Base-by-base conservation (phyloP, 1,140 invertebrate species). In the Drosophila sulfurigaster region DNA sequence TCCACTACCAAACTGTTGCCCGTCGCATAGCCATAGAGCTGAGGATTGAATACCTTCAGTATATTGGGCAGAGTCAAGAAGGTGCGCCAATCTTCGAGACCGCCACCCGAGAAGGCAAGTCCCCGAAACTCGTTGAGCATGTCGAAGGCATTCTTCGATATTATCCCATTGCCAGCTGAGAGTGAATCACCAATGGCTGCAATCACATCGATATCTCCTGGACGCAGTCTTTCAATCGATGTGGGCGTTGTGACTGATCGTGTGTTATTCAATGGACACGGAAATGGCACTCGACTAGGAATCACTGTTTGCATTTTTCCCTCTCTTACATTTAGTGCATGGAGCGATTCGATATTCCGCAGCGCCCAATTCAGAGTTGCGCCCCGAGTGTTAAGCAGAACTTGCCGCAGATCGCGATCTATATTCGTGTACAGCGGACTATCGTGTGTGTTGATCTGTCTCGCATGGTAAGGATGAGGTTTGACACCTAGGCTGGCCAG, bases 101-200 rank as follows among this genome's bases (percentile, higher is more conserved):
- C 95, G 6, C 95, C 94, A 35, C 92, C 91, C 0, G 92, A 92
- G 64, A 93, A 93, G 1, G 66, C 73, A 2, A 92, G 13, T 0
- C 83, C 91, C 0, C 91, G 91, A 41, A 82, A 92, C 45, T 92
- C 91, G 32, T 91, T 92, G 32, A 91, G 48, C 62, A 92, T 67
- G 20, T 92, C 79, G 1, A 91, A 8, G 2, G 77, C 64, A n/a
- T 43, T 75, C n/a, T 66, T 71, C 1, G 91, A 91, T 28, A 92
- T 65, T 2, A 94, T 91, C 7, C 95, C 95, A 70, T 94, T 94
- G 35, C 94, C 95, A 4, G 95, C 95, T 0, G 95, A 95, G 3
- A 96, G 87, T 0, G 95, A 96, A 81, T 96, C 96, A 1, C 96
- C 96, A 16, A 96, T 92, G 6, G 95, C 95, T 1, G 91, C 96